Percentiles rank a stretch among this genome's conserved stretches.
These are phyloP conservation scores for Eledona agricola DNA, from an alignment of 2,888 invertebrate genomes.

Conservation along the genomic window DNA sequence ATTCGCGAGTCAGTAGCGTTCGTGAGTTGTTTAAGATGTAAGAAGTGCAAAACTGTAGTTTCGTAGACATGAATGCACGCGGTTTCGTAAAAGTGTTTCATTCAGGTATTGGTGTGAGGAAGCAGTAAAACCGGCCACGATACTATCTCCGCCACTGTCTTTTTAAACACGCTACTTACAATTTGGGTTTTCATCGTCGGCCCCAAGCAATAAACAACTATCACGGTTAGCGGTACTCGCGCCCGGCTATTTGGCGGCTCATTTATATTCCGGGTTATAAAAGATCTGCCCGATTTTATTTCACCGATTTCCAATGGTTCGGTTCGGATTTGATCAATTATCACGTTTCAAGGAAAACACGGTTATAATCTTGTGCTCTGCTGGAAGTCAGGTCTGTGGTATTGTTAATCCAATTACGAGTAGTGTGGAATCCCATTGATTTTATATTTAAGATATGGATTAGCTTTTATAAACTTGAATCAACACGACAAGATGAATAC, in stretches of 20 bases:
- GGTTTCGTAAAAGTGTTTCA: too few relatives aligned
- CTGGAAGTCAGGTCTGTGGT: too few relatives aligned
- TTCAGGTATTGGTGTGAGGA: too few relatives aligned
- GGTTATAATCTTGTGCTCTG: too few relatives aligned
- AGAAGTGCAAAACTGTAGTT: too few relatives aligned
- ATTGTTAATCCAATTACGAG: too few relatives aligned
- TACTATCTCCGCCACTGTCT: conserved; percentile 20
- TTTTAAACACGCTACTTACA: conserved; percentile 30
- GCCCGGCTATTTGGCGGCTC: conserved; percentile 45
- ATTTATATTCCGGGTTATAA: conserved; percentile 44
- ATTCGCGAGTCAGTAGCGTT: not conserved
- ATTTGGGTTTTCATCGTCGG: conserved; percentile 35
- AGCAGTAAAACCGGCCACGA: not conserved
- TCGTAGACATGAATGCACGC: not conserved
- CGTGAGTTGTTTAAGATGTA: not conserved
- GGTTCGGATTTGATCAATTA: too few relatives aligned
- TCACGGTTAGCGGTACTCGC: conserved; percentile 50
- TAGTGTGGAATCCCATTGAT: too few relatives aligned
- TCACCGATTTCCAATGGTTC: conserved; percentile 1
- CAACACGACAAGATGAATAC: too few relatives aligned
- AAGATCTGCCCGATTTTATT: conserved; percentile 14
- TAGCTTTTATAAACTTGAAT: too few relatives aligned
- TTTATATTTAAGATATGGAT: too few relatives aligned
- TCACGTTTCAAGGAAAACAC: conserved; percentile 2
- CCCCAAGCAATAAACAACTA: conserved; percentile 40